Conservation (phyloP, 2,888 invertebrate genomes). For the Antheraea assamensis region DNA sequence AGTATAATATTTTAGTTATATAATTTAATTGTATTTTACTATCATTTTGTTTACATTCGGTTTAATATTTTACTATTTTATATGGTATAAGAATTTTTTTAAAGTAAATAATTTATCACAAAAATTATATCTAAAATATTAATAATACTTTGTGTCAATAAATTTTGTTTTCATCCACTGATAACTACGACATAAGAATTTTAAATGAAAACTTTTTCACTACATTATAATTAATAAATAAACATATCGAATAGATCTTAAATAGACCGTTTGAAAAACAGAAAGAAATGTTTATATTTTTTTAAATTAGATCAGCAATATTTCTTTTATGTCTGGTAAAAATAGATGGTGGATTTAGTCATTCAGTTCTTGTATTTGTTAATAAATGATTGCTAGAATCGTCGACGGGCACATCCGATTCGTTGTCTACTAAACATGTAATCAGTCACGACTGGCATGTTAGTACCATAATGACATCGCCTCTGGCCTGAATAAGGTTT, state of each 20-base stretch:
- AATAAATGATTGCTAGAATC: slow-evolving; percentile 14
- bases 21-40: too few relatives aligned
- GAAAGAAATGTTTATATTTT: neutral
- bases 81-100: too few relatives aligned
- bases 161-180: too few relatives aligned
- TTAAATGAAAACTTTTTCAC: too few relatives aligned
- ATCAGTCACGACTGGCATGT: slow-evolving; percentile 38
- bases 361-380: neutral
- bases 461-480: slow-evolving; percentile 37
- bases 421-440: slow-evolving; percentile 13
- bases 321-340: slow-evolving; percentile 1
- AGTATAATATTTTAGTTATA: too few relatives aligned
- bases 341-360: neutral
- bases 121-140: too few relatives aligned
- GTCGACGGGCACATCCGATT: slow-evolving; percentile 9
- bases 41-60: too few relatives aligned
- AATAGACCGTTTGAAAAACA: neutral
- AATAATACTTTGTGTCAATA: too few relatives aligned
- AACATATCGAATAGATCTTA: neutral
- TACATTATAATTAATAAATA: too few relatives aligned
- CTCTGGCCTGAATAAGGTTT: slow-evolving; percentile 48
- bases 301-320: neutral
- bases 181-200: too few relatives aligned
- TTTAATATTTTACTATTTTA: too few relatives aligned
- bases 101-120: too few relatives aligned